Conservation (phyloP, 1,140 invertebrate genomes). For the Brachionus paranguensis region DNA sequence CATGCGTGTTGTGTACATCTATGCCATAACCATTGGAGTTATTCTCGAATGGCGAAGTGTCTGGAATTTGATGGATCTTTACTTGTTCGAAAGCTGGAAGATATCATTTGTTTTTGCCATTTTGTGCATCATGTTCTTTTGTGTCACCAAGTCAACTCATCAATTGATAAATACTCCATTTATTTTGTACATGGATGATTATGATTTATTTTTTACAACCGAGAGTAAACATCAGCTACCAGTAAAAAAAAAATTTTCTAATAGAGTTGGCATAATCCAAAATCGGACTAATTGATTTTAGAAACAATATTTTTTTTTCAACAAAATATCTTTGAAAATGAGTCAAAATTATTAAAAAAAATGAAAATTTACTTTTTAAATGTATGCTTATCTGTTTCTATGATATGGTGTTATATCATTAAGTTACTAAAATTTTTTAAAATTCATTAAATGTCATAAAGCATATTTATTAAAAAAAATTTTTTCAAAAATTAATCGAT, state of each 20-base stretch:
- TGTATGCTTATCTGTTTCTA: no score
- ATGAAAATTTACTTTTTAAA: no score
- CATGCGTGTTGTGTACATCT: constrained; percentile 30
- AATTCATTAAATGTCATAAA: no score
- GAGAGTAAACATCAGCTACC: constrained; percentile 8
- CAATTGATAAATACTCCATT: constrained; percentile 12
- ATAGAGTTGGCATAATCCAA: not conserved
- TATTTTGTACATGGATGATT: constrained; percentile 28
- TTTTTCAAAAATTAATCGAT: not conserved
- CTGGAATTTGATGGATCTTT: constrained; percentile 16
- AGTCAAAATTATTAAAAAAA: no score
- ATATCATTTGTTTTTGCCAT: not conserved
- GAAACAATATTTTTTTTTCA: not conserved
- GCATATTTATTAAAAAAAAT: no score
- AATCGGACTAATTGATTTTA: not conserved
- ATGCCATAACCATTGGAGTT: not conserved
- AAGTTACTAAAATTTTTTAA: no score
- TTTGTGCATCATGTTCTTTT: constrained; percentile 29
- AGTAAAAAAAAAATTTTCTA: not conserved
- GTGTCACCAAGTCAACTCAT: constrained; percentile 17
- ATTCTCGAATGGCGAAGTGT: constrained; percentile 26
- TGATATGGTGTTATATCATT: no score
- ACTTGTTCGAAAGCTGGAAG: not conserved
- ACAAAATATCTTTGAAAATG: no score
- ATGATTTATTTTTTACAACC: constrained; percentile 23